Base-by-base conservation (phyloP, 2,797 vertebrate species). In the Danio kyathit region DNA sequence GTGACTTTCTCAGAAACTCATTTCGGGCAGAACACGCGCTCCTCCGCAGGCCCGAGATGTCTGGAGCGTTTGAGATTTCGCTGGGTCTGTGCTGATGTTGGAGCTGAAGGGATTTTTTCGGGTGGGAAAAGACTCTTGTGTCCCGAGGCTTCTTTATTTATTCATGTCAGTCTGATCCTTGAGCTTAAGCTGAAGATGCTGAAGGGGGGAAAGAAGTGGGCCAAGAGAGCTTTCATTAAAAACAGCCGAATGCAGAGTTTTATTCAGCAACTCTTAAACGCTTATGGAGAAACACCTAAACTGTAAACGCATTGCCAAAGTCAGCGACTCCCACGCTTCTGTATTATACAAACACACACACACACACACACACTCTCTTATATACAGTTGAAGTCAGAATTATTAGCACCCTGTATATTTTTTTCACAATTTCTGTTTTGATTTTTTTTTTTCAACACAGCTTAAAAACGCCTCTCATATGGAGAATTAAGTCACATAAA, bases 121-220 rank as follows among this genome's bases (percentile, higher is more conserved):
- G 64, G 69, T 79, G 81, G 29, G 75, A 66, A 65, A 65, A 76
- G 71, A 69, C 75, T 65, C 63, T 48, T 12, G 63, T 76, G 79
- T 78, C 84, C 79, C 52, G 17, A 74, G 80, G 75, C 63, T 46
- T 70, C 67, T 64, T 86, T 83, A 85, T 85, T 86, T 82, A 86
- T 86, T 87, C 83, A 87, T 85, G 70, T 66, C 59, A 66, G 74
- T 69, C 76, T 86, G 86, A 81, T 82, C 76, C 79, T 83, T 63
- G 72, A 85, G 75, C 74, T 73, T 84, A 69, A 78, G 81, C 56
- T 65, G 73, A 78, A 80, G 64, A 67, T 77, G 70, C 84, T 77
- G 75, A 70, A 71, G 67, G 75, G 80, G 10, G 59, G 14, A 80
- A 59, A 70, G 70, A 75, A 71, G 60, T 74, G 73, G 69, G 79